A percentile compares a stretch with the other conserved stretches of the same genome.
phyloP scores from a whole-genome alignment of 2,113 vertebrate species.

The Poeciliopsis retropinna region DNA sequence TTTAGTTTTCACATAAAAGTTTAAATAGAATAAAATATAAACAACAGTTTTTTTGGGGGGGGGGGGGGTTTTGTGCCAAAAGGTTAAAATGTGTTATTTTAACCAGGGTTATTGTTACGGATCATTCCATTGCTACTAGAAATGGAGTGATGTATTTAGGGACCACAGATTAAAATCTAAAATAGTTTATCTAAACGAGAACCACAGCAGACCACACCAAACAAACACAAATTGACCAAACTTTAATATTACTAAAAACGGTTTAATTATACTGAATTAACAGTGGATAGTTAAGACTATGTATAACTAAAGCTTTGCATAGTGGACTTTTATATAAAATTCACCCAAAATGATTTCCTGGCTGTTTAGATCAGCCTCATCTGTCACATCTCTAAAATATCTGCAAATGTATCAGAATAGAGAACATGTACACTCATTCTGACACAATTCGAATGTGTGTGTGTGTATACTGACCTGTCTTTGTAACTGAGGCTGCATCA shows the following conservation, averaged over 20 bases:
- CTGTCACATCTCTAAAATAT: constrained; percentile 15
- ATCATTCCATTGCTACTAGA: background rate
- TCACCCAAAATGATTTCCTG: background rate
- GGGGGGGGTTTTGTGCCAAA: background rate
- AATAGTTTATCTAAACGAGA: background rate
- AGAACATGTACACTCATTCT: background rate
- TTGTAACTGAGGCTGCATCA: constrained; percentile 98
- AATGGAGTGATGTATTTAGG: background rate
- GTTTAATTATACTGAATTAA: background rate
- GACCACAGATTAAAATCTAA: background rate
- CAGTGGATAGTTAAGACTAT: background rate
- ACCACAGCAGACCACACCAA: background rate
- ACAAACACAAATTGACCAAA: background rate
- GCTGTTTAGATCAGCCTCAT: constrained; percentile 8
- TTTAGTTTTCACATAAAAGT: too few relatives aligned
- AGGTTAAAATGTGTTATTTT: background rate
- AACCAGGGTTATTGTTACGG: background rate
- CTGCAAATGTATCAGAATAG: background rate
- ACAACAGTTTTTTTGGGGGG: too few relatives aligned
- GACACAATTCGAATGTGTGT: background rate
- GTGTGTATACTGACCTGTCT: constrained; percentile 88
- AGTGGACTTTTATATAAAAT: background rate
- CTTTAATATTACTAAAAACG: background rate
- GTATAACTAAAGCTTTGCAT: background rate
- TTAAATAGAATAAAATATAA: background rate